Conservation (phyloP, 2,797 vertebrate species). For the Spondyliosoma cantharus region DNA sequence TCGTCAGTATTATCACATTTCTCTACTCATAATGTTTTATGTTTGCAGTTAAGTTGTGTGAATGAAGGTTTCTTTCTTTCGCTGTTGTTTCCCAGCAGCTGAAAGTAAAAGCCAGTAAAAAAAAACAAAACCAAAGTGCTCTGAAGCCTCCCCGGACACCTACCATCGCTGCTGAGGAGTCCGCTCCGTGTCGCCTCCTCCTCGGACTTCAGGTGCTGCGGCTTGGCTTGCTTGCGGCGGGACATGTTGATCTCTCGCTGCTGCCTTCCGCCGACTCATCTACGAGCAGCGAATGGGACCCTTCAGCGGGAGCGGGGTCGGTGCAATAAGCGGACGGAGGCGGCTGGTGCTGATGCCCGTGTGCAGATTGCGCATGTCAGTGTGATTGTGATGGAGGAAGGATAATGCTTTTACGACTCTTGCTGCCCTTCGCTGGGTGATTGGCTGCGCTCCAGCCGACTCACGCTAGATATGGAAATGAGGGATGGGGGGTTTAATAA, state of each 20-base stretch:
- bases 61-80: background rate
- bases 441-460: constrained; percentile 92
- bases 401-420: constrained; percentile 91
- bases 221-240: constrained; percentile 98
- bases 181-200: constrained; percentile 85
- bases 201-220: constrained; percentile 94
- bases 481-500: constrained; percentile 87
- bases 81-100: background rate
- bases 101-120: constrained; percentile 6
- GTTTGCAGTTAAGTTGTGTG: background rate
- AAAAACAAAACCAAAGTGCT: no score
- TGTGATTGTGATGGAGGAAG: constrained; percentile 91
- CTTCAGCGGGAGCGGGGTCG: constrained; percentile 80
- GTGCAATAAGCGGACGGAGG: constrained; percentile 80
- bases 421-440: constrained; percentile 84
- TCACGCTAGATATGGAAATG: constrained; percentile 92
- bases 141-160: constrained; percentile 59
- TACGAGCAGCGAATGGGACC: constrained; percentile 78
- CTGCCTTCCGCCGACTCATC: constrained; percentile 89
- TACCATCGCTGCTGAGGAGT: constrained; percentile 86
- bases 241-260: constrained; percentile 91
- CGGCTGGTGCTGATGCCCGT: constrained; percentile 82
- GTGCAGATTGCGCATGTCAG: constrained; percentile 95
- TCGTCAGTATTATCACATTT: background rate
- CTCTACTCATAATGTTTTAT: background rate